These are phyloP conservation scores for Allacma fusca DNA, from an alignment of 2,888 invertebrate genomes.

Conservation along the genomic window DNA sequence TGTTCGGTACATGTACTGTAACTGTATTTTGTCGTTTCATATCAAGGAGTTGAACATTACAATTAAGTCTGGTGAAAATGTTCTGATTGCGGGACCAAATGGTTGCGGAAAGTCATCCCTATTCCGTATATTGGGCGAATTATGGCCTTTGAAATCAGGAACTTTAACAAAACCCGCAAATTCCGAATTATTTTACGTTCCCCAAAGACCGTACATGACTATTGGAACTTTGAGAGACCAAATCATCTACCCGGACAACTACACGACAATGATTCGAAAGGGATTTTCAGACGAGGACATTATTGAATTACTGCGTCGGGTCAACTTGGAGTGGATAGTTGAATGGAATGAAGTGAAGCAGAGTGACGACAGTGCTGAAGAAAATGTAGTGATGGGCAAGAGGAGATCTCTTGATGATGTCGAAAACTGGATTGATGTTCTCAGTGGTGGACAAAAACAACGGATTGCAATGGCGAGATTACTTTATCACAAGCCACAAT, in stretches of 20 bases:
- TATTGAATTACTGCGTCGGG: conserved; percentile 68
- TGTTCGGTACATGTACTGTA: no score
- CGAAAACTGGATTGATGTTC: conserved; percentile 98
- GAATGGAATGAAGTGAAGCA: conserved; percentile 67
- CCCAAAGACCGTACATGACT: conserved; percentile 98
- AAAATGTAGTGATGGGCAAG: conserved; percentile 41
- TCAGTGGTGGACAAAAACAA: conserved; percentile 98
- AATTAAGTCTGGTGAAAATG: conserved; percentile 94
- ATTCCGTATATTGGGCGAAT: conserved; percentile 93
- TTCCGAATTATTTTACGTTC: conserved; percentile 96
- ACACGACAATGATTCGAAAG: conserved; percentile 76
- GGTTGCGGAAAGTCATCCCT: conserved; percentile 98
- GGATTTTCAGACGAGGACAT: conserved; percentile 83
- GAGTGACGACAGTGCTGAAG: conserved; percentile 63
- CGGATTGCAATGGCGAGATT: conserved; percentile 96
- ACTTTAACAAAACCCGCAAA: conserved; percentile 92
- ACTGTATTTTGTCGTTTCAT: neutral
- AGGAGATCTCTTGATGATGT: conserved; percentile 81
- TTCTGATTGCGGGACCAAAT: conserved; percentile 97
- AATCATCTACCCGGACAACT: conserved; percentile 93
- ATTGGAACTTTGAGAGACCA: conserved; percentile 93
- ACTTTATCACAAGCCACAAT: conserved; percentile 92
- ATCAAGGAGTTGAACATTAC: conserved; percentile 72
- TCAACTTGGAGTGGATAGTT: conserved; percentile 67
- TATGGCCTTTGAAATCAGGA: conserved; percentile 97